Evolutionary conservation across 2,888 invertebrate species (phyloP), one percentile per base, ranked within the genome.

Genomic region (Suillia variegata): DNA sequence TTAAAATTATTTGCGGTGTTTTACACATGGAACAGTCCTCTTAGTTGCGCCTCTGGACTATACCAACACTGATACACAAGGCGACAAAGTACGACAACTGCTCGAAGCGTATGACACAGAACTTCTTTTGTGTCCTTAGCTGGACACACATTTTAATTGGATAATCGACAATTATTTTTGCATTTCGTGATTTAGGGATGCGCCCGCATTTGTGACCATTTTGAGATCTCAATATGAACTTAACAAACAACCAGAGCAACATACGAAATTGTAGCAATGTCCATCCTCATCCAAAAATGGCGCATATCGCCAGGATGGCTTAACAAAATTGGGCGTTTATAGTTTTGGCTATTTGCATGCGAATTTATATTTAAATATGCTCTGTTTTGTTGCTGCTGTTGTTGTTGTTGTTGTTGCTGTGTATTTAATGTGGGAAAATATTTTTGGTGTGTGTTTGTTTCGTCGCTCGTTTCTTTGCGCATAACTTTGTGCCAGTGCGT

Each of bases 101-200:
- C n/a, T n/a, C n/a, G n/a, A n/a, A n/a, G n/a, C n/a, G n/a, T n/a
- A n/a, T n/a, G n/a, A n/a, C n/a, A n/a, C n/a, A n/a, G n/a, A n/a
- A n/a, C n/a, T n/a, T n/a, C n/a, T n/a, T n/a, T n/a, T n/a, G n/a
- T n/a, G n/a, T n/a, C n/a, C n/a, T n/a, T n/a, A n/a, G 31, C 31
- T 31, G 55, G 54, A 53, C 42, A 69, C 69, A 68, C 67, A 68
- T 67, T 70, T 70, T 70, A 70, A 70, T 70, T 70, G 70, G 70
- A 68, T 67, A 69, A 69, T 69, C 65, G 67, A 68, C 68, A 70
- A 68, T 70, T 69, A 66, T 68, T 67, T 55, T 65, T 66, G 68
- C 67, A 66, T 70, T 68, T 67, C 65, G 68, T 59, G 55, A 55
- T 51, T 22, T 52, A 12, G 13, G 13, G 24, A 12, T 38, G 3